A percentile compares a stretch with the other conserved stretches of the same genome.
Conservation (phyloP, 2,888 invertebrate genomes). For the Scelioninae gen. 2 region DNA sequence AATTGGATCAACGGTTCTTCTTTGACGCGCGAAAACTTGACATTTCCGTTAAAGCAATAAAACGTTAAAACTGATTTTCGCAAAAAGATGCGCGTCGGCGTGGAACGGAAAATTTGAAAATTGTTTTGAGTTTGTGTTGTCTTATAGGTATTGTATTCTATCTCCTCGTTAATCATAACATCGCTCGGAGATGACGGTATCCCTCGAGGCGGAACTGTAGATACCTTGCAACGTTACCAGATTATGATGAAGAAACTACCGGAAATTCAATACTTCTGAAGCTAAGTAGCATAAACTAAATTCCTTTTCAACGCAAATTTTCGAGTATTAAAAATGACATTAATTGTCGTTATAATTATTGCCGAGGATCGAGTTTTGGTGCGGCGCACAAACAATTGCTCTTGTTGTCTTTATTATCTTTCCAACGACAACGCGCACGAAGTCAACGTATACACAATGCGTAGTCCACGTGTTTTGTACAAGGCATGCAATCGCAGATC, state of each 20-base stretch:
- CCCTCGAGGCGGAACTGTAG: constrained; percentile 55
- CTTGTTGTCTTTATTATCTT: constrained; percentile 1
- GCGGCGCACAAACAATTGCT: neutral
- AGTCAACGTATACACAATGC: no score
- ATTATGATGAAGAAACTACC: constrained; percentile 57
- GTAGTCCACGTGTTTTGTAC: constrained; percentile 6
- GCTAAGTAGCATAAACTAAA: constrained; percentile 48
- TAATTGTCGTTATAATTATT: constrained; percentile 14
- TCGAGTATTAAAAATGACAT: constrained; percentile 19
- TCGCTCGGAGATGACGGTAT: constrained; percentile 58
- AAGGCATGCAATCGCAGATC: constrained; percentile 12
- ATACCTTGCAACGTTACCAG: constrained; percentile 58
- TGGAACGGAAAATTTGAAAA: constrained; percentile 50
- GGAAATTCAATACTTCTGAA: constrained; percentile 56
- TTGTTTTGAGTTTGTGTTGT: constrained; percentile 52
- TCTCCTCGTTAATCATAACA: constrained; percentile 59
- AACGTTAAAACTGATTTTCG: no score
- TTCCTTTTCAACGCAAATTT: constrained; percentile 35
- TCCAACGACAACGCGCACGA: neutral
- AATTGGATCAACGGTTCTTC: no score
- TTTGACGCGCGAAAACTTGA: no score
- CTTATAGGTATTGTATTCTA: constrained; percentile 57
- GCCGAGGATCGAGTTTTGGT: neutral
- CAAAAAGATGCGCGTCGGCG: constrained; percentile 22
- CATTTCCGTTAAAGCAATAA: no score